These are phyloP conservation scores for Bombus superbus DNA, from an alignment of 1,140 invertebrate species.

Conservation along the genomic window DNA sequence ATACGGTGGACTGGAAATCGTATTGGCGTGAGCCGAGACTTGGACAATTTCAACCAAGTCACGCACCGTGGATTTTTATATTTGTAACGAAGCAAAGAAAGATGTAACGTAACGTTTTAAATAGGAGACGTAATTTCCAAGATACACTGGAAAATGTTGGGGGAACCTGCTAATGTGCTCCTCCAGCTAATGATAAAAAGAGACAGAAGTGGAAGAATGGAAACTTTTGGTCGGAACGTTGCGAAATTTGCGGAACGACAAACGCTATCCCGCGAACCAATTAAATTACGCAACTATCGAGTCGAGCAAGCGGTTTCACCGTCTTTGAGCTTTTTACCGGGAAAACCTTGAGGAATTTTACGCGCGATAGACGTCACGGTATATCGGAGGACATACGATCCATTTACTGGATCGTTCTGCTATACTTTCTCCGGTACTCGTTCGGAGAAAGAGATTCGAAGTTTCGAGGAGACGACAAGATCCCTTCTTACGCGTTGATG, in stretches of 20 bases:
- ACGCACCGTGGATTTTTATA: no score
- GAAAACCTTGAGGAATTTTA: conserved; percentile 38
- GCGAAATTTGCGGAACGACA: not conserved
- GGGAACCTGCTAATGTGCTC: no score
- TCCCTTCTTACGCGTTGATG: no score
- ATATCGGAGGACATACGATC: not conserved
- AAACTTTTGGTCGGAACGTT: not conserved
- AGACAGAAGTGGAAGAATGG: no score
- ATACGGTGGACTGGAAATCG: not conserved
- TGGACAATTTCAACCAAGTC: not conserved
- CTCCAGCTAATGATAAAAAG: no score
- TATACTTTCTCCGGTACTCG: not conserved
- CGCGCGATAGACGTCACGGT: conserved; percentile 19
- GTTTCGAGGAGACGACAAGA: no score
- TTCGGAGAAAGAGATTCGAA: not conserved
- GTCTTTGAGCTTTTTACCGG: conserved; percentile 25
- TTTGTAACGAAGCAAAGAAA: no score
- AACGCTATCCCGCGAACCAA: conserved; percentile 21
- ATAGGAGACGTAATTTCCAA: no score
- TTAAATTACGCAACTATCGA: conserved; percentile 39
- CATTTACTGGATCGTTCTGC: not conserved
- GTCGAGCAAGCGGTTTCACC: conserved; percentile 22
- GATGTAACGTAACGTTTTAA: no score
- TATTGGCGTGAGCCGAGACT: rapidly evolving
- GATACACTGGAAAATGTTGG: no score